Conservation (phyloP, 2,797 vertebrate genomes). For the Peromyscus melanophrys region DNA sequence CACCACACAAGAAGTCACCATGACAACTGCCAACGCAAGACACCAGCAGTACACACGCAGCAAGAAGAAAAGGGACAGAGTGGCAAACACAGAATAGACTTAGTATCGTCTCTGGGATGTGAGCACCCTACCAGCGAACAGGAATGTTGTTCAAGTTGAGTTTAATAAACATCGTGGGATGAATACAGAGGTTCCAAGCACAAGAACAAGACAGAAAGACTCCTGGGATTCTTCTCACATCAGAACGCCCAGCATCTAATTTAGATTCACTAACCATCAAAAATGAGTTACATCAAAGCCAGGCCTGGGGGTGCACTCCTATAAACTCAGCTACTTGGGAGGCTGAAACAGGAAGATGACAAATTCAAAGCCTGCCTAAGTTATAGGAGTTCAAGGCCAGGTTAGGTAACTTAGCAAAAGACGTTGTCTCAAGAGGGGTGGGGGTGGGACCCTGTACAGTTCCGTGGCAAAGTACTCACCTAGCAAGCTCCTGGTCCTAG, state of each 20-base stretch:
- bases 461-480: too few relatives aligned
- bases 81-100: neutral
- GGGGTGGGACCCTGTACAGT: neutral
- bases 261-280: neutral
- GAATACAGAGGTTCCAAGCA: neutral
- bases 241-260: neutral
- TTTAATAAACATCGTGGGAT: neutral
- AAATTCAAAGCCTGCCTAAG: neutral
- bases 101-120: too few relatives aligned
- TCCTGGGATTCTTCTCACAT: neutral
- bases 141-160: neutral
- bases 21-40: neutral
- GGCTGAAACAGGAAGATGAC: neutral
- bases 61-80: neutral
- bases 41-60: fast-evolving
- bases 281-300: neutral
- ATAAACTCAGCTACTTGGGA: neutral
- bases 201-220: neutral
- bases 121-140: neutral
- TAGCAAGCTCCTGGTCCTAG: neutral
- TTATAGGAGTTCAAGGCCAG: neutral
- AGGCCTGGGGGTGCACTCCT: neutral
- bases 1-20: neutral
- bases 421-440: neutral
- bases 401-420: neutral